These are phyloP conservation scores for Apeltes quadracus DNA, from an alignment of 2,113 vertebrate genomes.

Conservation along the genomic window DNA sequence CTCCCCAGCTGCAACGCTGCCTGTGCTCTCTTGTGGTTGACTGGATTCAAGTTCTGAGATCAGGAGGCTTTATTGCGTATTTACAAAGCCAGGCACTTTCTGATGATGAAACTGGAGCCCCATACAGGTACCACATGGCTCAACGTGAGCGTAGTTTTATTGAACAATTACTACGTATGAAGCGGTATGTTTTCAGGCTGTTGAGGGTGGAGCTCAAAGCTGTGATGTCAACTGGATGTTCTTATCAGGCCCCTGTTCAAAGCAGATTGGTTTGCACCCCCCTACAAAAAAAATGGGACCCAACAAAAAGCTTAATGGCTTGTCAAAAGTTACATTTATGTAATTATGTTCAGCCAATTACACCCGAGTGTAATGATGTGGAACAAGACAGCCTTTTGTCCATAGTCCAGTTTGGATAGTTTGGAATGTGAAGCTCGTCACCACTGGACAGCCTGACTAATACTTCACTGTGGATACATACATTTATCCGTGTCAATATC, in stretches of 20 bases:
- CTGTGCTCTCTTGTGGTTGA: conserved; percentile 23
- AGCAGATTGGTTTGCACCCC: neutral
- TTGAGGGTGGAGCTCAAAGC: neutral
- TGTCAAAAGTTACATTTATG: conserved; percentile 69
- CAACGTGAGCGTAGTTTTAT: conserved; percentile 3
- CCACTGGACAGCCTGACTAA: conserved; percentile 55
- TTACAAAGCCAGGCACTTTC: conserved; percentile 4
- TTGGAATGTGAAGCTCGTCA: conserved; percentile 49
- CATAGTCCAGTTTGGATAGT: conserved; percentile 47
- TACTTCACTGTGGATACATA: conserved; percentile 50
- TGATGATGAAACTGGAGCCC: neutral
- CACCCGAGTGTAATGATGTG: conserved; percentile 71
- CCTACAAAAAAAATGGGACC: too few species aligned
- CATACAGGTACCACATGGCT: neutral
- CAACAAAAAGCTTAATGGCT: conserved; percentile 56
- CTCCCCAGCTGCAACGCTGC: conserved; percentile 26
- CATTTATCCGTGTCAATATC: conserved; percentile 65
- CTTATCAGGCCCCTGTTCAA: neutral
- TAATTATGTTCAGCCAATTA: conserved; percentile 70
- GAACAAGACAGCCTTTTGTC: conserved; percentile 55
- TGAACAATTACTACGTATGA: conserved; percentile 1
- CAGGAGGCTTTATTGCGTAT: conserved; percentile 28
- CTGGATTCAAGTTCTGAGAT: conserved; percentile 41
- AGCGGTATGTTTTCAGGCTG: conserved; percentile 5
- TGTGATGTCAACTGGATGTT: conserved; percentile 31